These are phyloP conservation scores for Myrmecobius fasciatus DNA, from an alignment of 2,113 vertebrate species.

Conservation along the genomic window DNA sequence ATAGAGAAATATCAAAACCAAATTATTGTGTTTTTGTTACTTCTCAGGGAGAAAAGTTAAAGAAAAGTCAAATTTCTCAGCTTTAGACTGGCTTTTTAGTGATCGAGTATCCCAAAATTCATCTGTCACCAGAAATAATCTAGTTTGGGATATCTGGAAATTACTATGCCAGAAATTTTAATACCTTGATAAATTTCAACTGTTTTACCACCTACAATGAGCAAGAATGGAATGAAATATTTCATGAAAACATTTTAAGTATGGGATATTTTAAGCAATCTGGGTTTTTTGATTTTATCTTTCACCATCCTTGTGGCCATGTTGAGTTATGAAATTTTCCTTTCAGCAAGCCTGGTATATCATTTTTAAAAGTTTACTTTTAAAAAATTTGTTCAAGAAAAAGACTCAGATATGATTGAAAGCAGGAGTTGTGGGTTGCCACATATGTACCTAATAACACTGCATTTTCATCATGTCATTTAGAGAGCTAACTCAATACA, in stretches of 20 bases:
- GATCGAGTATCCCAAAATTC: neutral
- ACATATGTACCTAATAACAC: neutral
- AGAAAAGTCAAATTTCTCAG: neutral
- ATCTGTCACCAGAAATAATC: neutral
- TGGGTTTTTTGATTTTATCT: neutral
- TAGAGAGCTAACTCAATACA: neutral
- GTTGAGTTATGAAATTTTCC: constrained; percentile 29
- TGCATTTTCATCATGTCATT: neutral
- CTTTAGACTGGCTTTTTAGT: neutral
- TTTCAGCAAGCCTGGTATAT: constrained; percentile 1
- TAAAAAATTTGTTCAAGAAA: constrained; percentile 14
- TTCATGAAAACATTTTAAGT: neutral
- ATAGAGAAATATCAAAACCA: neutral
- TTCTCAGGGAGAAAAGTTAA: neutral
- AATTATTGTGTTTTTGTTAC: neutral
- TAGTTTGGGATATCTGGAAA: neutral
- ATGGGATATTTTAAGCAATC: neutral
- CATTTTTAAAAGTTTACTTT: neutral
- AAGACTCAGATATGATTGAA: neutral
- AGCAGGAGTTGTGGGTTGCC: neutral
- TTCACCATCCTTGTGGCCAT: neutral
- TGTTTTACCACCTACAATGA: neutral
- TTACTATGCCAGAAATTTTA: neutral
- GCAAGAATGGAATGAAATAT: neutral
- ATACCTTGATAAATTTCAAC: neutral